Percentiles rank a stretch among this genome's conserved stretches.
Evolutionary conservation across 2,888 invertebrate species (phyloP).

Genomic region (Drosophila longiperda): DNA sequence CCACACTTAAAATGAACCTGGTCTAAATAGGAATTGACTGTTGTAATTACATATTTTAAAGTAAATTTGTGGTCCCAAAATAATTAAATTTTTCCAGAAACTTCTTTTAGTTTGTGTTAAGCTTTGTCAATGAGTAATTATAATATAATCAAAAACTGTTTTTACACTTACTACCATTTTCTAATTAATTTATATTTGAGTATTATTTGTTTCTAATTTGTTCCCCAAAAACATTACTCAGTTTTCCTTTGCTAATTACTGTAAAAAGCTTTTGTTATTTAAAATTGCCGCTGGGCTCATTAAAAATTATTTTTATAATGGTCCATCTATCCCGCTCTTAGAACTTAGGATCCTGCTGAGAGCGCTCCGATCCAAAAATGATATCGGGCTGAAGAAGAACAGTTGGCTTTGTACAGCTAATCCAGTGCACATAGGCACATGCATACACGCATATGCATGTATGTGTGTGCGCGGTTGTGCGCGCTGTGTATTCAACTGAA

Average conservation of each 20-base stretch:
- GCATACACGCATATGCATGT: neutral
- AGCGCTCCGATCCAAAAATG: slow-evolving; percentile 6
- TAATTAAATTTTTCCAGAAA: neutral
- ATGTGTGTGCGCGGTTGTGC: neutral
- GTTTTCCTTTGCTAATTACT: neutral
- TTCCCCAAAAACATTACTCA: neutral
- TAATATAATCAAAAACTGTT: no score
- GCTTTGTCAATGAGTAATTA: neutral
- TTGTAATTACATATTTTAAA: neutral
- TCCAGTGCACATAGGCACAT: slow-evolving; percentile 15
- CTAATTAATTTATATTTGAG: neutral
- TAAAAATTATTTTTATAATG: slow-evolving; percentile 21
- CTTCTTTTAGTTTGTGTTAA: neutral
- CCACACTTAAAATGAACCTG: neutral
- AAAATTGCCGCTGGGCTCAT: neutral
- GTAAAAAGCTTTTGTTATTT: neutral
- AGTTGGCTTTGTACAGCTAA: slow-evolving; percentile 1
- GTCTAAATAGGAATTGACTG: neutral
- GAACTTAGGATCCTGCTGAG: neutral
- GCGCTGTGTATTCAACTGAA: slow-evolving; percentile 31
- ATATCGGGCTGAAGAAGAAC: neutral
- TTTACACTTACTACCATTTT: no score
- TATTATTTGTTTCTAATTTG: neutral
- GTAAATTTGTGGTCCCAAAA: neutral
- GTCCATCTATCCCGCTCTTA: neutral